These are phyloP conservation scores for Ctenopoma kingsleyae DNA, from an alignment of 2,797 vertebrate species.

Conservation along the genomic window DNA sequence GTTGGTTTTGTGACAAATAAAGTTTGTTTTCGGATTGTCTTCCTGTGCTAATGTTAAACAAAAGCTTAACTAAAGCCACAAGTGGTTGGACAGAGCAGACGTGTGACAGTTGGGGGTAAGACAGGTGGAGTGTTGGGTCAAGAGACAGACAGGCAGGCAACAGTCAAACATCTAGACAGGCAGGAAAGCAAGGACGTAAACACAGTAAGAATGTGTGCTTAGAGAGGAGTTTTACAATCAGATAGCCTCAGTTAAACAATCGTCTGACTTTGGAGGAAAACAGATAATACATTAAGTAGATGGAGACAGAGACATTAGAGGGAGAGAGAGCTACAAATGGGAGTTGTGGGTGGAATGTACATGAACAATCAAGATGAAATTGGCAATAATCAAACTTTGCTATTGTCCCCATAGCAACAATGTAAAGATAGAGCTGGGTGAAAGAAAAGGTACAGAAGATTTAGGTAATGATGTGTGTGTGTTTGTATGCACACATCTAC, in stretches of 20 bases:
- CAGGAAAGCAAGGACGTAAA: slow-evolving; percentile 44
- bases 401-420: slow-evolving; percentile 65
- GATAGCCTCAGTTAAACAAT: slow-evolving; percentile 48
- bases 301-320: slow-evolving; percentile 23
- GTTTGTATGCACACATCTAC: background rate
- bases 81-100: slow-evolving; percentile 34
- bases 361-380: slow-evolving; percentile 43
- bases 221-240: slow-evolving; percentile 53
- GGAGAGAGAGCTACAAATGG: background rate
- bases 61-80: slow-evolving; percentile 62
- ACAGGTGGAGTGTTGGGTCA: slow-evolving; percentile 59
- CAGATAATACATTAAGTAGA: slow-evolving; percentile 8
- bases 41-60: slow-evolving; percentile 71
- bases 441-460: slow-evolving; percentile 29
- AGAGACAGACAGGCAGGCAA: slow-evolving; percentile 68
- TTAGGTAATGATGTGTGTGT: slow-evolving; percentile 13
- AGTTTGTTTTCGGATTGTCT: slow-evolving; percentile 74
- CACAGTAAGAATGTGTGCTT: slow-evolving; percentile 48
- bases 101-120: slow-evolving; percentile 31
- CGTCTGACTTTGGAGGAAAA: slow-evolving; percentile 4
- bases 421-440: slow-evolving; percentile 16
- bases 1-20: slow-evolving; percentile 65
- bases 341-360: slow-evolving; percentile 22
- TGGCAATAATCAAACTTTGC: slow-evolving; percentile 52
- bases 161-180: slow-evolving; percentile 58